These are phyloP conservation scores for Hermaeophaga mercurialis DNA, from an alignment of 2,888 invertebrate species.

Conservation along the genomic window DNA sequence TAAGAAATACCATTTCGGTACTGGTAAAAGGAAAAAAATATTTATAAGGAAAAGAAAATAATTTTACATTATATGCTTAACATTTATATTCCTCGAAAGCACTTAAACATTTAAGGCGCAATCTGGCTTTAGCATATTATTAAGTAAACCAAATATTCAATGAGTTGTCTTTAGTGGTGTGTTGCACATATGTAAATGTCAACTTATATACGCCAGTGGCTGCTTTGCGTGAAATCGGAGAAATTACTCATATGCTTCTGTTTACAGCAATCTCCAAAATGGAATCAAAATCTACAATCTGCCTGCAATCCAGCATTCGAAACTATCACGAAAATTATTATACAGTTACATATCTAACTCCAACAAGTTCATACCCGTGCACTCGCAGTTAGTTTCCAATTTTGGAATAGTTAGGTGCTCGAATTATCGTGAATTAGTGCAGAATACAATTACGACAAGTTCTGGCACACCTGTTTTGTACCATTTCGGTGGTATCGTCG, in stretches of 20 bases:
- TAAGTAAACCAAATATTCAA: too few species aligned
- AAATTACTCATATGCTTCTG: conserved; percentile 1
- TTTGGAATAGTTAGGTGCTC: conserved; percentile 19
- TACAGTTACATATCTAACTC: conserved; percentile 14
- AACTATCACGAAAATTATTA: conserved; percentile 13
- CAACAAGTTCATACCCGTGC: conserved; percentile 8
- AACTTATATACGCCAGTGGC: neutral
- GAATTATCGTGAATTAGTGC: conserved; percentile 19
- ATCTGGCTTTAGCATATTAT: too few species aligned
- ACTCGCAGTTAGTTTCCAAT: conserved; percentile 17
- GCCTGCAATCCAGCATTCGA: neutral
- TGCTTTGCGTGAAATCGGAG: neutral
- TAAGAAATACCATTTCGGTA: too few species aligned
- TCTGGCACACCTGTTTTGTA: conserved; percentile 16
- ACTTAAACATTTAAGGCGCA: too few species aligned
- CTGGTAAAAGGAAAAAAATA: too few species aligned
- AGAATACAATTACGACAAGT: conserved; percentile 15
- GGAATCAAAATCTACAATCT: neutral
- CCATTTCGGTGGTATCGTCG: conserved; percentile 6
- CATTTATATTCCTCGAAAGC: too few species aligned
- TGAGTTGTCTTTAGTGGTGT: too few species aligned
- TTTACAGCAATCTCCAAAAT: neutral
- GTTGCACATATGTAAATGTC: neutral
- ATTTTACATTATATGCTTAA: too few species aligned
- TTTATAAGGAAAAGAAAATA: too few species aligned